A percentile compares a stretch with the other conserved stretches of the same genome.
Conservation (phyloP, 2,113 vertebrate genomes). For the Megaceryle torquata region DNA sequence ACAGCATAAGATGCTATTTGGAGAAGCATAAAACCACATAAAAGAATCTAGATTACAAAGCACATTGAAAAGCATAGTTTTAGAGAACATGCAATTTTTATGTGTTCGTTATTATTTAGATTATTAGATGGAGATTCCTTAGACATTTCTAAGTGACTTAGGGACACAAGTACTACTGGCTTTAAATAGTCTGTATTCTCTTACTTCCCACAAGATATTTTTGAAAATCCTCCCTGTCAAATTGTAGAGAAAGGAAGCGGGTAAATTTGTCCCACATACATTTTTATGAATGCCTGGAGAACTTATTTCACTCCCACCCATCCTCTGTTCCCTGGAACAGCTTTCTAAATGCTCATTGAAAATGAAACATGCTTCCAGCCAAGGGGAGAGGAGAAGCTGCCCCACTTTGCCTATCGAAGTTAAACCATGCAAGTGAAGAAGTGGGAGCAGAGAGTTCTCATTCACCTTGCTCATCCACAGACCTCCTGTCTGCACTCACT, state of each 20-base stretch:
- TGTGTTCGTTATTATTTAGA: slow-evolving; percentile 6
- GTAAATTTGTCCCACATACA: slow-evolving; percentile 45
- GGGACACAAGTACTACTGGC: background rate
- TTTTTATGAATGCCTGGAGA: slow-evolving; percentile 44
- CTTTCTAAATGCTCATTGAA: background rate
- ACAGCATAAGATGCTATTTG: slow-evolving; percentile 36
- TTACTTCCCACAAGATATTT: slow-evolving; percentile 15
- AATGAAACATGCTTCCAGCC: background rate
- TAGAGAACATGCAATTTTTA: background rate
- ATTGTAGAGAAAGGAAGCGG: background rate
- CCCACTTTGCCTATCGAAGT: background rate
- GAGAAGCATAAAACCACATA: slow-evolving; percentile 54
- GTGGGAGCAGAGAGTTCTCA: background rate
- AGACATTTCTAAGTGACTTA: background rate
- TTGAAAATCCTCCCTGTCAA: slow-evolving; percentile 17
- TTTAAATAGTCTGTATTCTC: background rate
- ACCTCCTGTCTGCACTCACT: background rate
- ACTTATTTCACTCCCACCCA: slow-evolving; percentile 8
- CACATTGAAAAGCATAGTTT: background rate
- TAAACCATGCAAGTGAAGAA: background rate
- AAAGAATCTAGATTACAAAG: slow-evolving; percentile 44
- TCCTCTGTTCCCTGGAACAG: background rate
- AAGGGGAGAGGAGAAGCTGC: background rate
- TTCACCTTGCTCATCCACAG: background rate
- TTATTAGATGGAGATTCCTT: slow-evolving; percentile 8